phyloP scores from a whole-genome alignment of 2,113 vertebrate genomes.

The Plecturocebus donacophilus region DNA sequence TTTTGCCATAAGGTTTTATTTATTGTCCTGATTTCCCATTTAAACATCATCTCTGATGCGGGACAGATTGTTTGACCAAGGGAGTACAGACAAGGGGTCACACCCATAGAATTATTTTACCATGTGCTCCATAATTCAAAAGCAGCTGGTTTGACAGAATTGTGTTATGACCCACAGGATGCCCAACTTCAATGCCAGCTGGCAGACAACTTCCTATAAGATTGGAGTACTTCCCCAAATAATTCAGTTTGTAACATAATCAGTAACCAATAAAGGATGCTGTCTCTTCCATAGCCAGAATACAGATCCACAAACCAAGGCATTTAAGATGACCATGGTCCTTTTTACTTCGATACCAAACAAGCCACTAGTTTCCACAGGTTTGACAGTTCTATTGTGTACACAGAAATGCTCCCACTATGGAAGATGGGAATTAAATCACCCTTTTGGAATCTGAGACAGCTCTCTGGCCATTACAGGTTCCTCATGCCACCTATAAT shows the following conservation, averaged over 20 bases:
- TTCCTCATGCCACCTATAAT: background rate
- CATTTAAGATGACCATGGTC: no score
- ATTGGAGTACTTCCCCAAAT: slow-evolving; percentile 7
- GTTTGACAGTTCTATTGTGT: background rate
- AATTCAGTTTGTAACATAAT: slow-evolving; percentile 36
- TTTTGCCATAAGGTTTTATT: background rate
- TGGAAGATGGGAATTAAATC: background rate
- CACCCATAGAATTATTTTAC: background rate
- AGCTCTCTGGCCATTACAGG: background rate
- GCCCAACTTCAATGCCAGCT: slow-evolving; percentile 50
- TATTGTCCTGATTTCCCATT: background rate
- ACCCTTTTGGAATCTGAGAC: background rate
- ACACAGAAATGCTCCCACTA: background rate
- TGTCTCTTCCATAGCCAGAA: background rate
- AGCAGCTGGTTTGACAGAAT: slow-evolving; percentile 50
- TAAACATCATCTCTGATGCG: background rate
- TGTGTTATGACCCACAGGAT: slow-evolving; percentile 40
- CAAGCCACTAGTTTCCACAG: background rate
- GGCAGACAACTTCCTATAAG: background rate
- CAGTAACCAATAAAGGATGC: background rate
- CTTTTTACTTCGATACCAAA: background rate
- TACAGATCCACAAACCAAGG: background rate
- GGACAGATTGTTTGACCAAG: background rate
- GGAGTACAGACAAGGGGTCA: background rate
- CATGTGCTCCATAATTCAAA: background rate